Percentiles rank a stretch among this genome's conserved stretches.
Conservation (phyloP, 2,888 invertebrate species). For the Drosophila paranaensis region DNA sequence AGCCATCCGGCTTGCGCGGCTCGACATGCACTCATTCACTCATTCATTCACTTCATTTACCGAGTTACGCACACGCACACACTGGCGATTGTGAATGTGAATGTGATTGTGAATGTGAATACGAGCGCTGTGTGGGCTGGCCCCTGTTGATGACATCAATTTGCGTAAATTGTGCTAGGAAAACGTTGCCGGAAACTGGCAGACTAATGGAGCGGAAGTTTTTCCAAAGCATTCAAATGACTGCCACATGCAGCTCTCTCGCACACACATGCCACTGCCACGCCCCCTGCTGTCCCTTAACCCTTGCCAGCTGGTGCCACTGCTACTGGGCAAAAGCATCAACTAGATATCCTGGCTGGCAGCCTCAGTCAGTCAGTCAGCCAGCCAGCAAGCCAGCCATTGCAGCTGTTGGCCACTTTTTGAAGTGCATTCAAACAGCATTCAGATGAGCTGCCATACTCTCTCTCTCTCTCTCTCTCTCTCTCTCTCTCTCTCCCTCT, state of each 20-base stretch:
- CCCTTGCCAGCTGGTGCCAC: slow-evolving; percentile 6
- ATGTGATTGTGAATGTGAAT: slow-evolving; percentile 31
- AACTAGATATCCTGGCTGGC: slow-evolving; percentile 19
- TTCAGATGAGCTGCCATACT: slow-evolving; percentile 67
- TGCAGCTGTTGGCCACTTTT: slow-evolving; percentile 50
- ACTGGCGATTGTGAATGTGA: slow-evolving; percentile 13
- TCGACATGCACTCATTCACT: slow-evolving; percentile 38
- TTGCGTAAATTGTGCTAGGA: slow-evolving; percentile 82
- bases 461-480: background rate
- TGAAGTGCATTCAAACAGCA: slow-evolving; percentile 67
- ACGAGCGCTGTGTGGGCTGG: slow-evolving; percentile 37
- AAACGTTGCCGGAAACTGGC: slow-evolving; percentile 82
- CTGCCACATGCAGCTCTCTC: slow-evolving; percentile 32
- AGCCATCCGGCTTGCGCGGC: slow-evolving; percentile 60
- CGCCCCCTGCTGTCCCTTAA: background rate
- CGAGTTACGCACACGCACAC: slow-evolving; percentile 69
- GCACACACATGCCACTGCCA: slow-evolving; percentile 9
- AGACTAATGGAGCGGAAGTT: slow-evolving; percentile 82
- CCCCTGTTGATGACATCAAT: slow-evolving; percentile 80
- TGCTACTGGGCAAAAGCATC: slow-evolving; percentile 8
- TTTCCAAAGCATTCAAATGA: slow-evolving; percentile 78
- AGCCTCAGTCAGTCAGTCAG: slow-evolving; percentile 35
- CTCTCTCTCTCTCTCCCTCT: background rate
- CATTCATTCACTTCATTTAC: slow-evolving; percentile 70
- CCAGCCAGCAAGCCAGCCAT: slow-evolving; percentile 25